Percentiles rank a stretch among this genome's conserved stretches.
Evolutionary conservation across 2,888 invertebrate species (phyloP).

Genomic region (Cremastinae sp.): DNA sequence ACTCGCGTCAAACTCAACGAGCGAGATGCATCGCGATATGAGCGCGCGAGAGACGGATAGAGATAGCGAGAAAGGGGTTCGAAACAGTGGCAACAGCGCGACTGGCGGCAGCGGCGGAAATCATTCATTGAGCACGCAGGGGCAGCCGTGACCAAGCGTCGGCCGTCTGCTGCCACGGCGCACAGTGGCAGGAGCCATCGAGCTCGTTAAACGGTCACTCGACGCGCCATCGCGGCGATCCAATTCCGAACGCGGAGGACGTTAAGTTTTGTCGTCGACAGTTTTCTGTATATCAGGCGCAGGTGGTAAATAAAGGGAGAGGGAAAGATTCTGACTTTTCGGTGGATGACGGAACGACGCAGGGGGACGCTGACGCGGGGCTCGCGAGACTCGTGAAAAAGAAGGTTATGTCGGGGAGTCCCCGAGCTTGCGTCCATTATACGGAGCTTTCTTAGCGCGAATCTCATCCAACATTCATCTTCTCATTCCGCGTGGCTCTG

Average conservation of each 20-base stretch:
- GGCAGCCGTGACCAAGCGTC: conserved; percentile 62
- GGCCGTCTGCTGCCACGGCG: conserved; percentile 46
- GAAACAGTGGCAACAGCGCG: conserved; percentile 76
- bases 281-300: too few species aligned
- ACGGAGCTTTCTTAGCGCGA: conserved; percentile 23
- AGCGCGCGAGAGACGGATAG: conserved; percentile 31
- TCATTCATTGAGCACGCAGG: conserved; percentile 77
- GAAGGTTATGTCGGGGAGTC: conserved; percentile 31
- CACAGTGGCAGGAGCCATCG: conserved; percentile 16
- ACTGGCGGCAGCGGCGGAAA: conserved; percentile 74
- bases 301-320: too few species aligned
- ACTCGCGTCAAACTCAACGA: conserved; percentile 11
- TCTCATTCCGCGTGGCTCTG: conserved; percentile 56
- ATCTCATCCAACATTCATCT: conserved; percentile 61
- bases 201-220: too few species aligned
- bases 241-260: too few species aligned
- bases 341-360: background rate
- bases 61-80: conserved; percentile 38
- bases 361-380: background rate
- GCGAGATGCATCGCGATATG: too few species aligned
- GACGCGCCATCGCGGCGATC: too few species aligned
- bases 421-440: background rate
- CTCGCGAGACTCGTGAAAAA: conserved; percentile 1
- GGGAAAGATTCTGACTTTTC: too few species aligned
- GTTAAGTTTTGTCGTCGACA: too few species aligned